Conservation (phyloP, 2,797 vertebrate genomes). For the Acomys russatus region DNA sequence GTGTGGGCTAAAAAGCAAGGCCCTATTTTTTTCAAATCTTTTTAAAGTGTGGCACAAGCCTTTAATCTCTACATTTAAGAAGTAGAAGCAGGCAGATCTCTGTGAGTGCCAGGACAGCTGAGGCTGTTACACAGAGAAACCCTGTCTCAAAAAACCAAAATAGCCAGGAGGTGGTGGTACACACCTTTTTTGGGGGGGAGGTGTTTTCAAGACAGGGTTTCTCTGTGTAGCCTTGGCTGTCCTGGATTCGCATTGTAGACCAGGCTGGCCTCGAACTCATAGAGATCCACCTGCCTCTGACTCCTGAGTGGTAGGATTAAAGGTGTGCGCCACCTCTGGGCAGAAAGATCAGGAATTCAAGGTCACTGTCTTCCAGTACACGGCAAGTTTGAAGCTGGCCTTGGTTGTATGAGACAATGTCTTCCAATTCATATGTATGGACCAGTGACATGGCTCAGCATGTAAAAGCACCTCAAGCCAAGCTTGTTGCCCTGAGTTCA, state of each 20-base stretch:
- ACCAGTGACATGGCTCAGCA: neutral
- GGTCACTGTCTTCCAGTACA: neutral
- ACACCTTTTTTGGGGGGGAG: too few relatives aligned
- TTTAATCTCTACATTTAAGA: neutral
- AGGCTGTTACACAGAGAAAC: neutral
- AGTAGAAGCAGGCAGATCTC: neutral
- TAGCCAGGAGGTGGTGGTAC: neutral
- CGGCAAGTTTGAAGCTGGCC: neutral
- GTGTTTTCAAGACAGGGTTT: too few relatives aligned
- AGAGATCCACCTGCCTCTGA: too few relatives aligned
- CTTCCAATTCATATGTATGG: neutral
- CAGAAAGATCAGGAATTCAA: neutral
- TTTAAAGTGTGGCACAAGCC: neutral
- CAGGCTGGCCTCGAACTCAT: too few relatives aligned
- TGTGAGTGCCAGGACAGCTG: neutral
- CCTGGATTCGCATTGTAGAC: too few relatives aligned
- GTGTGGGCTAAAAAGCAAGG: neutral
- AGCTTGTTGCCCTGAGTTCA: neutral
- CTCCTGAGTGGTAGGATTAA: too few relatives aligned
- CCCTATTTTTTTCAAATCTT: too few relatives aligned
- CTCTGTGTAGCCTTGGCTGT: too few relatives aligned
- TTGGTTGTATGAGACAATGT: neutral
- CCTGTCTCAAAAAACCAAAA: neutral
- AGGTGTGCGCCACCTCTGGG: neutral
- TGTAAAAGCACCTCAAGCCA: neutral